Evolutionary conservation across 2,888 invertebrate species (phyloP).

Genomic region (Campaea margaritaria): DNA sequence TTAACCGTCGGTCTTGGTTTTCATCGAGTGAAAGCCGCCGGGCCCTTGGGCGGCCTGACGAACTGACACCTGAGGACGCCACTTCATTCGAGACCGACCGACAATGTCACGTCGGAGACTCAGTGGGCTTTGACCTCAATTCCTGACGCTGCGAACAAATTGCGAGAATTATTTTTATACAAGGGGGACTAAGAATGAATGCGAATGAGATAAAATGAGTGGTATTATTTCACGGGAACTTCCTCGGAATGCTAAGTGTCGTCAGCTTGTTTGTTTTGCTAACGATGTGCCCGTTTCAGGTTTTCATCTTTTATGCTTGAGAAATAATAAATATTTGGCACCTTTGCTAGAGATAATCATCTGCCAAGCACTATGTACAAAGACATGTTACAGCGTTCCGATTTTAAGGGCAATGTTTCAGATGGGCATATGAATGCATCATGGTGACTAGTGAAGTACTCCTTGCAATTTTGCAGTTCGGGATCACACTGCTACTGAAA

Average conservation of each 20-base stretch:
- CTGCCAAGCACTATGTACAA: too few species aligned
- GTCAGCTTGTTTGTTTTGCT: conserved; percentile 17
- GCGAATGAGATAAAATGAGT: conserved; percentile 27
- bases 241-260: conserved; percentile 20
- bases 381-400: too few species aligned
- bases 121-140: conserved; percentile 9
- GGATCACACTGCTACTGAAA: not conserved
- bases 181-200: conserved; percentile 24
- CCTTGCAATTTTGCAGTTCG: not conserved
- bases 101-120: not conserved
- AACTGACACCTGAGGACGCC: too few species aligned
- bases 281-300: conserved; percentile 4
- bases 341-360: too few species aligned
- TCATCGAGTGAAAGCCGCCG: too few species aligned
- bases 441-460: too few species aligned
- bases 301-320: not conserved
- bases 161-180: conserved; percentile 31
- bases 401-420: too few species aligned
- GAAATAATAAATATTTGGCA: too few species aligned
- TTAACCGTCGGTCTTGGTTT: too few species aligned
- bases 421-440: too few species aligned
- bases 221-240: conserved; percentile 22
- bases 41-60: too few species aligned
- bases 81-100: too few species aligned
- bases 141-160: conserved; percentile 22